Conservation (phyloP, 37 sponge, comb jelly and placozoan species). For the Theonella swinhoei region DNA sequence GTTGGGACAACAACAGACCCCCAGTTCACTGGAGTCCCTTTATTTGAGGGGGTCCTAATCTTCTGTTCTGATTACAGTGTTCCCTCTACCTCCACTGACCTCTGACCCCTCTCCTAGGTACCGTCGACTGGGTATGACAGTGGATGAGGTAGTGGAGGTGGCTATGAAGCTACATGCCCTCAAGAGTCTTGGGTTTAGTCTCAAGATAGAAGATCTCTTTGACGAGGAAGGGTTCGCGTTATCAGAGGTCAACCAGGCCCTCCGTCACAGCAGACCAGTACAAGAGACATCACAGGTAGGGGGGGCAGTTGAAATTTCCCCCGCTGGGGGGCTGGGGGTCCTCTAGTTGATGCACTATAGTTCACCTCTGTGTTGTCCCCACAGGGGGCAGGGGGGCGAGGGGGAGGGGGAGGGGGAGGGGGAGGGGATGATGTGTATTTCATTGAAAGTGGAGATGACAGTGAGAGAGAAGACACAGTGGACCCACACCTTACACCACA, state of each 20-base stretch:
- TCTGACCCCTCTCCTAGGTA: too few relatives aligned
- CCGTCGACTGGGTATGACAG: constrained; percentile 34
- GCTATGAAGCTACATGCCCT: constrained; percentile 61
- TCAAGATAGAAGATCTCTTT: constrained; percentile 70
- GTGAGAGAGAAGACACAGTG: not conserved
- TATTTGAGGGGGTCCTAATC: too few relatives aligned
- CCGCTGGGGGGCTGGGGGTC: too few relatives aligned
- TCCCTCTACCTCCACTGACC: too few relatives aligned
- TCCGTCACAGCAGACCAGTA: not conserved
- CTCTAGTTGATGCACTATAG: too few relatives aligned
- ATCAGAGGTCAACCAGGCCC: constrained; percentile 23
- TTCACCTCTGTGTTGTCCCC: too few relatives aligned
- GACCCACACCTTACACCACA: not conserved
- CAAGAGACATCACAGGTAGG: not conserved
- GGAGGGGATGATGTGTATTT: not conserved
- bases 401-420: not conserved
- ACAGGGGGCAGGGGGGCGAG: not conserved
- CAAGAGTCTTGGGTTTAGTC: constrained; percentile 47
- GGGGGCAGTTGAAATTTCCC: not conserved
- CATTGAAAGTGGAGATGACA: not conserved
- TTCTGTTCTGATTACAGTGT: too few relatives aligned
- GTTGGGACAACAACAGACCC: too few relatives aligned
- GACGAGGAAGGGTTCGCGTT: constrained; percentile 60
- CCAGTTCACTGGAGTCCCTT: too few relatives aligned
- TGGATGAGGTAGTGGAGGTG: constrained; percentile 65